A percentile compares a stretch with the other conserved stretches of the same genome.
These are phyloP conservation scores for Hemaris fuciformis DNA, from an alignment of 2,888 invertebrate species.

Conservation along the genomic window DNA sequence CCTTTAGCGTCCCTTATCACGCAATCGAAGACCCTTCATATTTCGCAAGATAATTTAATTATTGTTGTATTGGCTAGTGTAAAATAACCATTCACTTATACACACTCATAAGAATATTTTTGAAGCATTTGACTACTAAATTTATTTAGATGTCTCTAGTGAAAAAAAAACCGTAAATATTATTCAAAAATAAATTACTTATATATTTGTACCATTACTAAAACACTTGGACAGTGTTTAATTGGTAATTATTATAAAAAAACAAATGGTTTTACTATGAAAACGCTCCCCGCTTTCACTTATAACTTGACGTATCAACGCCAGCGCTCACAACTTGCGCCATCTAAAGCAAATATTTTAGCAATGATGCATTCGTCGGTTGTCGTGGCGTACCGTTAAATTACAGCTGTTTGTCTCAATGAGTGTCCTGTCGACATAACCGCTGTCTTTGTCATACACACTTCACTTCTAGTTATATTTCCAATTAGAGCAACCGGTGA, in stretches of 20 bases:
- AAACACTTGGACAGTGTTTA: no score
- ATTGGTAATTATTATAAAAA: no score
- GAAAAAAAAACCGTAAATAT: no score
- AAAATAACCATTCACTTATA: no score
- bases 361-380: conserved; percentile 10
- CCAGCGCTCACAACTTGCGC: background rate
- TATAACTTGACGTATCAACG: background rate
- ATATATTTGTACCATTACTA: no score
- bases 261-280: no score
- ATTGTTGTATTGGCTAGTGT: no score
- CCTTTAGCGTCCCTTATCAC: background rate
- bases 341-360: conserved; percentile 13
- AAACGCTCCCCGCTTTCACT: background rate
- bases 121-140: no score
- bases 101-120: no score
- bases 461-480: background rate
- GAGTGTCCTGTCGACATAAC: background rate
- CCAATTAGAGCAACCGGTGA: no score
- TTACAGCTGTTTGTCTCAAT: conserved; percentile 5
- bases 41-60: background rate
- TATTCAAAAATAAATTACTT: no score
- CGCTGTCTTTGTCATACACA: background rate
- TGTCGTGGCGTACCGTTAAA: conserved; percentile 12
- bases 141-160: no score
- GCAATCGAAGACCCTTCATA: background rate